Conservation (phyloP, 1,140 invertebrate genomes). For the Apis laboriosa region DNA sequence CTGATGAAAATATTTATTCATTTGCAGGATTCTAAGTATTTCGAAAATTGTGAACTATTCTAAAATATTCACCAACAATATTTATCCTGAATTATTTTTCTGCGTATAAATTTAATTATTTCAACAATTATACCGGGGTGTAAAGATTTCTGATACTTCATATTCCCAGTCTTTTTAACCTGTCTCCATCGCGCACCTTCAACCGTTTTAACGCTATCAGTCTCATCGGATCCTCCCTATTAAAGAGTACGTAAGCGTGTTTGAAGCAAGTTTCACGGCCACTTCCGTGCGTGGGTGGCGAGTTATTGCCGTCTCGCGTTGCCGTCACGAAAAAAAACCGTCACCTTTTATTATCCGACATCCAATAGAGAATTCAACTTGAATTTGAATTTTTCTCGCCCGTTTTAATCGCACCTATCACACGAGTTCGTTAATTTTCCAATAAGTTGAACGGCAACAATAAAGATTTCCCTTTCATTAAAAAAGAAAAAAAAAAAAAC, state of each 20-base stretch:
- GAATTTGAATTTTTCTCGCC: background rate
- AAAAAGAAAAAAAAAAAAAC: too few relatives aligned
- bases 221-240: constrained; percentile 34
- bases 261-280: constrained; percentile 31
- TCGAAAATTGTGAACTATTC: too few relatives aligned
- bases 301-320: constrained; percentile 57
- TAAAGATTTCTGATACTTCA: background rate
- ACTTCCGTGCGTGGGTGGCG: constrained; percentile 55
- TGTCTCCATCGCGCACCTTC: background rate
- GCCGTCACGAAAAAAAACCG: constrained; percentile 42
- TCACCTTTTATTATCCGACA: background rate
- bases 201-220: constrained; percentile 33
- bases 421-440: background rate
- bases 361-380: background rate
- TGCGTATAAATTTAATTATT: too few relatives aligned
- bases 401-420: background rate
- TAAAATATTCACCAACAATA: too few relatives aligned
- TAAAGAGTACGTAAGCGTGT: constrained; percentile 6
- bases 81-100: too few relatives aligned
- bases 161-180: background rate
- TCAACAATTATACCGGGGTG: too few relatives aligned
- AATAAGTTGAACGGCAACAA: too few relatives aligned
- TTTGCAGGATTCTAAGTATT: too few relatives aligned
- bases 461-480: too few relatives aligned
- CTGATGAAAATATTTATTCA: too few relatives aligned